Conservation (phyloP, 2,888 invertebrate genomes). For the Carpatolechia fugitivella region DNA sequence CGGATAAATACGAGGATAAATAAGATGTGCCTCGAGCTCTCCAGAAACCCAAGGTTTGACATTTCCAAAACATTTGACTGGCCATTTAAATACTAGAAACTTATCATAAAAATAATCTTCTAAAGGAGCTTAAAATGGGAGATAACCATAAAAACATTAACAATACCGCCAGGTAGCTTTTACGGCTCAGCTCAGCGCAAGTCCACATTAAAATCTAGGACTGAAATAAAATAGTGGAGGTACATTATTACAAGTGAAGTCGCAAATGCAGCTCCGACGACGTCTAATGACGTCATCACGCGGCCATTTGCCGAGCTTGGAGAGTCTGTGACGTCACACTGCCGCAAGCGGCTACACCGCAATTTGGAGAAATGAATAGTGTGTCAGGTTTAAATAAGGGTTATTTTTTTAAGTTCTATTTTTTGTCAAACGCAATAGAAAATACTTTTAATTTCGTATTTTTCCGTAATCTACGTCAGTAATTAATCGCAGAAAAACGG, state of each 20-base stretch:
- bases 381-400: not conserved
- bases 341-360: not conserved
- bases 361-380: not conserved
- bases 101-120: no score
- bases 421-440: not conserved
- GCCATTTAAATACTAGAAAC: no score
- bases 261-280: conserved; percentile 2
- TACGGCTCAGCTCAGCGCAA: not conserved
- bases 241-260: conserved; percentile 5
- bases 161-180: no score
- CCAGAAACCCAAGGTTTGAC: no score
- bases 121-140: no score
- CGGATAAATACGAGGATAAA: no score
- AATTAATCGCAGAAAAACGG: no score
- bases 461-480: no score
- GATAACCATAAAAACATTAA: no score
- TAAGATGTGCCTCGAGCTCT: no score
- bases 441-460: no score
- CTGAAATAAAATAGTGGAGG: not conserved
- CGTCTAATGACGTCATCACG: conserved; percentile 7
- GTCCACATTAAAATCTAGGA: not conserved
- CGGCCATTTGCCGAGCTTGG: conserved; percentile 2
- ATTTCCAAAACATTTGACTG: no score
- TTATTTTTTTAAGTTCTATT: not conserved
- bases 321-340: conserved; percentile 1